phyloP scores from a whole-genome alignment of 53 echinoderm and acorn worm species.

The Temnopleurus reevesii region DNA sequence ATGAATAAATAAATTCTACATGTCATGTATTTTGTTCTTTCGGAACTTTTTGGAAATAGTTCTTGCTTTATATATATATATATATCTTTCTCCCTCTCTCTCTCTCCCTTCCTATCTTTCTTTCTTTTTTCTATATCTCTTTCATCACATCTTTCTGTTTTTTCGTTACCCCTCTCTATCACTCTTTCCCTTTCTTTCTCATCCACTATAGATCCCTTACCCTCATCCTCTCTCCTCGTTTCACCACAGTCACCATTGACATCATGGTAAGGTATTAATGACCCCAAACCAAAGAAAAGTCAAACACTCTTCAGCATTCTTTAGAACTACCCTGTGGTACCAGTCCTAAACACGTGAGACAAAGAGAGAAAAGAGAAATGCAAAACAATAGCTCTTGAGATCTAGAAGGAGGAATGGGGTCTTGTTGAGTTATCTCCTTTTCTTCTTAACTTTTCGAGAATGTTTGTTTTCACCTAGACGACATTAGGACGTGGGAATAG shows the following conservation, averaged over 20 bases:
- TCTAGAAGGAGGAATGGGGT: neutral
- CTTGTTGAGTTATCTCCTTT: conserved; percentile 49
- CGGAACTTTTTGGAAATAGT: no score
- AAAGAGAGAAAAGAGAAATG: neutral
- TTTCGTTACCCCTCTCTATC: neutral
- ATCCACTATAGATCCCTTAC: neutral
- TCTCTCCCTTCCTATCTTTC: no score
- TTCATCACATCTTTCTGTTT: neutral
- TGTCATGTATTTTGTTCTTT: no score
- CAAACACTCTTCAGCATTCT: conserved; percentile 50
- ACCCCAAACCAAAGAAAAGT: conserved; percentile 52
- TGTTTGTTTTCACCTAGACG: conserved; percentile 51
- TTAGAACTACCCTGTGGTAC: conserved; percentile 19
- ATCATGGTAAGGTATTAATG: conserved; percentile 46
- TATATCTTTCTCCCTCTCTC: neutral
- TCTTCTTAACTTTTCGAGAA: conserved; percentile 54
- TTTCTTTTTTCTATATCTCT: no score
- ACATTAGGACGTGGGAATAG: conserved; percentile 40
- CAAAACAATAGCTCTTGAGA: conserved; percentile 35
- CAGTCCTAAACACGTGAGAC: conserved; percentile 31
- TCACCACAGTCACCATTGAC: neutral
- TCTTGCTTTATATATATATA: no score
- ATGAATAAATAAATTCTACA: no score
- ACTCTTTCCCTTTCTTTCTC: neutral
- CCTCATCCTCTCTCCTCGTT: neutral